Evolutionary conservation across 2,113 vertebrate genomes (phyloP).

Genomic region (Crotophaga sulcirostris): DNA sequence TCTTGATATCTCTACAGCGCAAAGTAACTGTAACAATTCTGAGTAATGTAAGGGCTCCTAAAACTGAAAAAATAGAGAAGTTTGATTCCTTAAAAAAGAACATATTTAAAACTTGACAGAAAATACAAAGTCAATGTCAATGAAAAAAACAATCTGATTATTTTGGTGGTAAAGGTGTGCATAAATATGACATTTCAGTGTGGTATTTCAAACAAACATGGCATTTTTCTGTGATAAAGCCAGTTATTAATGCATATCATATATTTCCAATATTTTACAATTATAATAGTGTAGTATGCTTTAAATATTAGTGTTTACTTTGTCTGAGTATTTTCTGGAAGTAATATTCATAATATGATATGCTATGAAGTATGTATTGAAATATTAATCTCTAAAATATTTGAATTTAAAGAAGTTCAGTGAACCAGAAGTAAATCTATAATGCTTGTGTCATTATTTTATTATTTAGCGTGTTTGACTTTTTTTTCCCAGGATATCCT

Average conservation of each 20-base stretch:
- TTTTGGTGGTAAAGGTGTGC: background rate
- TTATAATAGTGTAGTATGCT: background rate
- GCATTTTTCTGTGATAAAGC: background rate
- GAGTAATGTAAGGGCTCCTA: background rate
- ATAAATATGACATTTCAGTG: background rate
- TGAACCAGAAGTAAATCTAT: background rate
- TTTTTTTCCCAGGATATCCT: slow-evolving; percentile 72
- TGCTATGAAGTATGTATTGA: background rate
- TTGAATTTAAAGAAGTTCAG: background rate
- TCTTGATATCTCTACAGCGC: background rate
- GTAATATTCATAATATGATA: background rate
- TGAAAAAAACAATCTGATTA: background rate
- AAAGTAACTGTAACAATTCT: background rate
- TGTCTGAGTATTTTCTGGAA: background rate
- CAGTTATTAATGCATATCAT: background rate
- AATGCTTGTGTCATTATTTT: background rate
- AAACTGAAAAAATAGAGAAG: background rate
- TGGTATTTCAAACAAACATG: background rate
- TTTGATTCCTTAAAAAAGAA: background rate
- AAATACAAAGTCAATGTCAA: background rate
- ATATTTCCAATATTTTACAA: background rate
- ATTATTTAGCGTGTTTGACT: background rate
- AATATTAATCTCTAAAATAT: background rate
- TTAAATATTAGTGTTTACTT: background rate
- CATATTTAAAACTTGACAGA: background rate